Conservation (phyloP, 2,888 invertebrate species). For the Sialis fuliginosa region DNA sequence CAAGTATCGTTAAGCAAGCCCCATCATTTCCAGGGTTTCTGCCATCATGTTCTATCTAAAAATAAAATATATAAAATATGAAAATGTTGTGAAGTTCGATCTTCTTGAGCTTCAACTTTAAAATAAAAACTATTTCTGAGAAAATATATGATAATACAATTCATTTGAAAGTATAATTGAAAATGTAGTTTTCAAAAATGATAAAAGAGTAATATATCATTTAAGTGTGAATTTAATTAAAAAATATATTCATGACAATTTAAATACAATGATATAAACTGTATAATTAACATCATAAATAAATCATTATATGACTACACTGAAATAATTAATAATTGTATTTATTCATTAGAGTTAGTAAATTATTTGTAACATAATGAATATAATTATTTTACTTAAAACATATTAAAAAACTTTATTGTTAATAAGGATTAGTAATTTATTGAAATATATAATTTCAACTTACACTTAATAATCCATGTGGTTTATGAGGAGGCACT, state of each 20-base stretch:
- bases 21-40: constrained; percentile 44
- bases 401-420: not conserved
- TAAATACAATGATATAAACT: not conserved
- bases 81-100: too few species aligned
- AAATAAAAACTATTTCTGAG: too few species aligned
- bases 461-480: constrained; percentile 50
- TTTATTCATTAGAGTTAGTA: not conserved
- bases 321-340: too few species aligned
- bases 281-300: not conserved
- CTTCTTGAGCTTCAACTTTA: too few species aligned
- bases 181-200: too few species aligned
- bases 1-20: constrained; percentile 61
- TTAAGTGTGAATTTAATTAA: not conserved
- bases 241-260: not conserved
- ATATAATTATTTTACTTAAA: too few species aligned
- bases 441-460: not conserved
- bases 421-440: not conserved
- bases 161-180: too few species aligned
- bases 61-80: not conserved
- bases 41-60: constrained; percentile 44
- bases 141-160: too few species aligned
- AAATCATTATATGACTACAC: too few species aligned
- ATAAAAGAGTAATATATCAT: too few species aligned
- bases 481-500: constrained; percentile 66
- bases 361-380: too few species aligned